Evolutionary conservation across 2,113 vertebrate genomes (phyloP), one percentile per base, ranked within the genome.

Genomic region (Acinonyx jubatus): DNA sequence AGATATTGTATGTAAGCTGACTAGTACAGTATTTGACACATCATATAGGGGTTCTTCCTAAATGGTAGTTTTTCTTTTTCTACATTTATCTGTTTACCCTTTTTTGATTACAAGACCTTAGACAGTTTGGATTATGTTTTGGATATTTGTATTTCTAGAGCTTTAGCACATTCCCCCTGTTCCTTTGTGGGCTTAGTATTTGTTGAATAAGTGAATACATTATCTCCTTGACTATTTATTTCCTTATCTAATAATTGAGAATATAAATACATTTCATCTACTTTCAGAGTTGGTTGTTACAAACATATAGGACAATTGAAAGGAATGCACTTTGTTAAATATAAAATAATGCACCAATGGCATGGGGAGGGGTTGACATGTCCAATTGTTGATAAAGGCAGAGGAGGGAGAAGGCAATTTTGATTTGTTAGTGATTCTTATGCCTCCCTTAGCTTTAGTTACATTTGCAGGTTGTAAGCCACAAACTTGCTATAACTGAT

Each of bases 151-250:
- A 27, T 88, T 81, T 93, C 45, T 85, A 36, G 55, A 65, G 45
- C 31, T 69, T 91, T 88, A 76, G 31, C 41, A 76, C 13, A 50
- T 12, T 66, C 5, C 16, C 52, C 45, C 6, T 80, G 3, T 80
- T 89, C 25, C 50, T 79, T 85, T 6, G 5, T 83, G 73, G n/a
- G 55, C 89, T 96, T 57, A 81, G 36, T 57, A 55, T 94, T 93
- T 94, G 48, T 78, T 89, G 73, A 97, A 69, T 85, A 68, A 83
- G 80, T 93, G 57, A 83, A 74, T 95, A 50, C 1, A 61, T 95
- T 87, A 76, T 93, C 19, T 88, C 36, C 15, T 78, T 95, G 21
- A 50, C 15, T 95, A 57, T 31, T 61, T 61, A 61, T 80, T 82
- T 95, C 31, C 19, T 86, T 94, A 80, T 21, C 18, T 80, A 92